A percentile compares a stretch with the other conserved stretches of the same genome.
Conservation (phyloP, 2,113 vertebrate species). For the Sterna hirundo region DNA sequence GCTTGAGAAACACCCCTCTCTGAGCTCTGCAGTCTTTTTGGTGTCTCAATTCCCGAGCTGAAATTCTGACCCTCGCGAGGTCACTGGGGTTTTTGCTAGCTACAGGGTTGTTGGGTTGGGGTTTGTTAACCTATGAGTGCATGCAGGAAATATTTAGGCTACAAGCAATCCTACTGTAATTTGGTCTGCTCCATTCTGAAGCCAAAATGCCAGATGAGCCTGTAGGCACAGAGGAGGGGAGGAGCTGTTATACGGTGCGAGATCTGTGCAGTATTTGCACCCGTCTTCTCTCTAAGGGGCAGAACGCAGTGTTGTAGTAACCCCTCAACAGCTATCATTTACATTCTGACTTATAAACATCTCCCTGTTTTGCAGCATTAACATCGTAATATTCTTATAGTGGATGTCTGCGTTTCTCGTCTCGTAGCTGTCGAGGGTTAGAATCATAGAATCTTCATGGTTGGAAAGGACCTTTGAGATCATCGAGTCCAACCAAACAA, state of each 20-base stretch:
- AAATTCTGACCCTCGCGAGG: neutral
- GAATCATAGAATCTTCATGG: too few species aligned
- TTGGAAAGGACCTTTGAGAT: too few species aligned
- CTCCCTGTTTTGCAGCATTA: neutral
- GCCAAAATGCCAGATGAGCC: neutral
- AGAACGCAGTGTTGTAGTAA: neutral
- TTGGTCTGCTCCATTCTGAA: neutral
- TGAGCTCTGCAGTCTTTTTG: neutral
- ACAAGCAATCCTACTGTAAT: neutral
- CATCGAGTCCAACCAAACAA: too few species aligned
- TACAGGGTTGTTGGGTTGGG: neutral
- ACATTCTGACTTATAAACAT: neutral
- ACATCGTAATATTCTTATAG: neutral
- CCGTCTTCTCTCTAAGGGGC: neutral
- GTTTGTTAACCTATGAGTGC: neutral
- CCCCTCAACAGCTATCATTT: neutral
- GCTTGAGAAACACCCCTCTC: neutral
- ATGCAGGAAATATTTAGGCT: neutral
- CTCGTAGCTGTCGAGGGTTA: neutral
- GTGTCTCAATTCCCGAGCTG: neutral
- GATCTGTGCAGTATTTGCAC: neutral
- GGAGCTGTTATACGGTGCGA: neutral
- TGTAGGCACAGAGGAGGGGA: rapidly evolving
- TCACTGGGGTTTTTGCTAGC: neutral
- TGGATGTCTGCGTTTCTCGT: neutral